phyloP scores from a whole-genome alignment of 2,888 invertebrate genomes.

The Lepidocyrtinus sp. region DNA sequence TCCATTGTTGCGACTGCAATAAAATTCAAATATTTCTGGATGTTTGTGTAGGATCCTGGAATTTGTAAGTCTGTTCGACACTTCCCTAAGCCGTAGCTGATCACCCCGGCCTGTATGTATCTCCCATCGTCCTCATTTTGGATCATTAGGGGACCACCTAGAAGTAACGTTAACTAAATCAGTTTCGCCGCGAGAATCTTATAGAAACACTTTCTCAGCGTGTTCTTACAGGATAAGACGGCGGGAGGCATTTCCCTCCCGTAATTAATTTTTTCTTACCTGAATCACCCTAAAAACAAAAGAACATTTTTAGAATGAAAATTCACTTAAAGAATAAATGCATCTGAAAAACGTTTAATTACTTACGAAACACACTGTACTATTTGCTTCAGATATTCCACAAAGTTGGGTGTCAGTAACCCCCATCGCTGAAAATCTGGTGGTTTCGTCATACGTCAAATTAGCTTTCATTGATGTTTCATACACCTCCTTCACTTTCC shows the following conservation, averaged over 20 bases:
- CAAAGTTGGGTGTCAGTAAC: constrained; percentile 62
- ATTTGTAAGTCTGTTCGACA: constrained; percentile 61
- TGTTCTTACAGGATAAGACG: no score
- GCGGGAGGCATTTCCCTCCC: not conserved
- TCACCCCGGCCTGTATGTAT: constrained; percentile 64
- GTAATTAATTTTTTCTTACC: constrained; percentile 18
- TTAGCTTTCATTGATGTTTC: constrained; percentile 51
- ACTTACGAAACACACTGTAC: constrained; percentile 67
- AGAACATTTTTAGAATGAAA: constrained; percentile 7
- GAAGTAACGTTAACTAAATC: not conserved
- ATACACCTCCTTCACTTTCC: constrained; percentile 50
- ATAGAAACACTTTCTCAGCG: no score
- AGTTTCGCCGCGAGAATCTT: no score
- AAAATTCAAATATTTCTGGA: constrained; percentile 65
- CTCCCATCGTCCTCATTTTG: constrained; percentile 64
- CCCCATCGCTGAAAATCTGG: constrained; percentile 59
- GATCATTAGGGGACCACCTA: constrained; percentile 63
- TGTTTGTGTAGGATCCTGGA: constrained; percentile 66
- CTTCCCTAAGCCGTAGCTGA: constrained; percentile 67
- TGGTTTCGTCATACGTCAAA: constrained; percentile 40
- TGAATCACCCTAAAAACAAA: constrained; percentile 50
- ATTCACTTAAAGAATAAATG: not conserved
- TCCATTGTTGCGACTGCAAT: constrained; percentile 63
- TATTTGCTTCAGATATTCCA: constrained; percentile 54
- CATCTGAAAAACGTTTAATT: not conserved